Conservation (phyloP, 2,797 vertebrate genomes). For the Hippopotamyrus pictus region DNA sequence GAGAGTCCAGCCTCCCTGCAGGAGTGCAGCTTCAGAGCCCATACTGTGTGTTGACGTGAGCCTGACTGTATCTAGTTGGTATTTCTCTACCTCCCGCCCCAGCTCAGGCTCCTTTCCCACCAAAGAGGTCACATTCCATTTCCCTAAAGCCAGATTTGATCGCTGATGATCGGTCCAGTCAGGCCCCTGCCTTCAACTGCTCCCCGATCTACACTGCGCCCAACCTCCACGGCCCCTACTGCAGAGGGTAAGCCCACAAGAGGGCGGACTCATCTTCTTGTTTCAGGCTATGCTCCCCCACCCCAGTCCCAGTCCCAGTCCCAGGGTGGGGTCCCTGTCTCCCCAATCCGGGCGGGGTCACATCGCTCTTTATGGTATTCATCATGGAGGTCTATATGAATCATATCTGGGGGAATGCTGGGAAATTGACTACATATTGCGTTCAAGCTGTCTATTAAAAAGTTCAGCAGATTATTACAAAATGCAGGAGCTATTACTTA, state of each 20-base stretch:
- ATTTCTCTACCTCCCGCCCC: background rate
- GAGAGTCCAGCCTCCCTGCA: background rate
- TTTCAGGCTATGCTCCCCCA: background rate
- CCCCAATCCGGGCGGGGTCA: background rate
- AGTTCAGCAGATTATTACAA: background rate
- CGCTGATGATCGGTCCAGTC: background rate
- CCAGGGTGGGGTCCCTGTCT: background rate
- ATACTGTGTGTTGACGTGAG: background rate
- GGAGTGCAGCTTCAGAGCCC: background rate
- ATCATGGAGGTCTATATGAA: background rate
- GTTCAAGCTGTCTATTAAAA: background rate
- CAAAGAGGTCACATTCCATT: background rate
- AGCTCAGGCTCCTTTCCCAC: background rate
- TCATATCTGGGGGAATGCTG: background rate
- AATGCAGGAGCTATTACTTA: background rate
- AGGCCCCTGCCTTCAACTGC: background rate
- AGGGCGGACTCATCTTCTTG: background rate
- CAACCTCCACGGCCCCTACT: background rate
- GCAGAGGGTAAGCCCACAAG: background rate
- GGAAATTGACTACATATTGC: background rate
- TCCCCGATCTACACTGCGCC: background rate
- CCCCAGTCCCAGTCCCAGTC: background rate
- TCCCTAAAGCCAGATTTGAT: background rate
- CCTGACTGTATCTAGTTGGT: background rate
- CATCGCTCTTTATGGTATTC: background rate